These are phyloP conservation scores for Mirounga angustirostris DNA, from an alignment of 2,113 vertebrate genomes.

Conservation along the genomic window DNA sequence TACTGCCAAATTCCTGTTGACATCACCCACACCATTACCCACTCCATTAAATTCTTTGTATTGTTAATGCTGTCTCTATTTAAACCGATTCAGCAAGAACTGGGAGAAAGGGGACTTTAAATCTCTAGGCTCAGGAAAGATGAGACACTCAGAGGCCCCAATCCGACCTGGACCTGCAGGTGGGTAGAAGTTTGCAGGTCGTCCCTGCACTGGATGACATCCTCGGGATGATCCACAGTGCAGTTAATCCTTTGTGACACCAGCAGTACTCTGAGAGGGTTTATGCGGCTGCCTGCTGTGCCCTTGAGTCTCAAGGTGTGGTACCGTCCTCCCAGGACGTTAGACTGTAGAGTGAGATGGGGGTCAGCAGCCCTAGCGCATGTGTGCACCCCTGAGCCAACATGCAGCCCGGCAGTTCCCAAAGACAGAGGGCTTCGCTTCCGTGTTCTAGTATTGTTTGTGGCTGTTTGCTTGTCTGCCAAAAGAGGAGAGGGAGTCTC, in stretches of 20 bases:
- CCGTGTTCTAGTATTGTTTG: neutral
- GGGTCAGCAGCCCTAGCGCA: no score
- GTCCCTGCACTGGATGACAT: no score
- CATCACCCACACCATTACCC: conserved; percentile 54
- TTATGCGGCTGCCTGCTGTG: neutral
- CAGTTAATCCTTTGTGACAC: neutral
- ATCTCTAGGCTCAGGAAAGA: neutral
- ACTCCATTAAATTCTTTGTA: neutral
- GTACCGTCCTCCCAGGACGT: rapidly evolving
- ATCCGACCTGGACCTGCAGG: rapidly evolving
- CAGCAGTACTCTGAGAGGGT: neutral
- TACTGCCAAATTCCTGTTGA: conserved; percentile 56
- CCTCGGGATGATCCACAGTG: neutral
- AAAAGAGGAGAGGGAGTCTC: neutral
- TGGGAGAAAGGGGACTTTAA: neutral
- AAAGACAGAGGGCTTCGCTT: neutral
- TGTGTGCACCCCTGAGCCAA: neutral
- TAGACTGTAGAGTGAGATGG: neutral
- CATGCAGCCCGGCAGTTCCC: neutral
- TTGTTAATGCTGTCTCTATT: conserved; percentile 45
- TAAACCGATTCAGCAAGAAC: conserved; percentile 31
- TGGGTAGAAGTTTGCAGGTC: neutral
- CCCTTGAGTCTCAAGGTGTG: rapidly evolving
- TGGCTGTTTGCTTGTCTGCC: neutral
- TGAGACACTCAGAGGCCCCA: neutral